These are phyloP conservation scores for Tipula vernalis DNA, from an alignment of 2,888 invertebrate species.

Conservation along the genomic window DNA sequence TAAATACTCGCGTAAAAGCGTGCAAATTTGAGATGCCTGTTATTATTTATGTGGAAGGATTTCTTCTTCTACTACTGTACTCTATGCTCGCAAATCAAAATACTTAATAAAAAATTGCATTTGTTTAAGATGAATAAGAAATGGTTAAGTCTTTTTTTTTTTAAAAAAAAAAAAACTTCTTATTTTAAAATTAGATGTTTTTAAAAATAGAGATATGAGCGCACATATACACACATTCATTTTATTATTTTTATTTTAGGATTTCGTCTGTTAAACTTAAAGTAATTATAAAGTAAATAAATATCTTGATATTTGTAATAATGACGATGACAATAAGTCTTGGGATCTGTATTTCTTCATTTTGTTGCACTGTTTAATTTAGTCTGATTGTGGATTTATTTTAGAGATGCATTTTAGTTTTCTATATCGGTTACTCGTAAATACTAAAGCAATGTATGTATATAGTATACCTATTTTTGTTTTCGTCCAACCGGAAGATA, in stretches of 20 bases:
- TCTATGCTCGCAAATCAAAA: neutral
- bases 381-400: neutral
- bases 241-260: neutral
- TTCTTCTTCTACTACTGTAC: neutral
- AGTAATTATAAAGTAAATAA: neutral
- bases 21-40: neutral
- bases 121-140: neutral
- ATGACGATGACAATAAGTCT: neutral
- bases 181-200: neutral
- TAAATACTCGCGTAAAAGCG: no score
- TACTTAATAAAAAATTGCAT: neutral
- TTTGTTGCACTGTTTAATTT: neutral
- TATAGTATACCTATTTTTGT: neutral
- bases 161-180: neutral
- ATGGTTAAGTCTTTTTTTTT: neutral
- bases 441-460: no score
- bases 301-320: neutral
- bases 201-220: neutral
- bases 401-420: neutral
- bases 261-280: neutral
- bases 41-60: neutral
- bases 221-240: neutral
- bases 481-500: neutral
- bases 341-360: neutral
- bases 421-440: neutral